Conservation (phyloP, 1,140 invertebrate species). For the Ephestia elutella region DNA sequence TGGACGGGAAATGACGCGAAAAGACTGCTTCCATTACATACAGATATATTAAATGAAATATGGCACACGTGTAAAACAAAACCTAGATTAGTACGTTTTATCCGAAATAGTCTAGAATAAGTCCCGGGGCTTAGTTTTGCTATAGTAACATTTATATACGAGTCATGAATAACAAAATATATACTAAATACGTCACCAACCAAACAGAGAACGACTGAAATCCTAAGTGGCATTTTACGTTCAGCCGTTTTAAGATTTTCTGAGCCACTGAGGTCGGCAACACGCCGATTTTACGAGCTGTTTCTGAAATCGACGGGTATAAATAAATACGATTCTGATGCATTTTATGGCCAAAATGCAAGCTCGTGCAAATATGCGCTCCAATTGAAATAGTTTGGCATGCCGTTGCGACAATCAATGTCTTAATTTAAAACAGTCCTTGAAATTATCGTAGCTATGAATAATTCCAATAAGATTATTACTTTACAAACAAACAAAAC, state of each 20-base stretch:
- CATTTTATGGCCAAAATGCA: slow-evolving; percentile 44
- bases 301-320: slow-evolving; percentile 54
- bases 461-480: too few species aligned
- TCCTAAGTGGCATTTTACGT: slow-evolving; percentile 39
- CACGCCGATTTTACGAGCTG: slow-evolving; percentile 50
- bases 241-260: slow-evolving; percentile 29
- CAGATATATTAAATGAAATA: too few species aligned
- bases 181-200: not conserved
- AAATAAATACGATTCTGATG: slow-evolving; percentile 62
- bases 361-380: slow-evolving; percentile 27
- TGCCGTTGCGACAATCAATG: slow-evolving; percentile 18
- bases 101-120: too few species aligned
- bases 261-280: slow-evolving; percentile 29
- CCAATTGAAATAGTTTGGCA: slow-evolving; percentile 19
- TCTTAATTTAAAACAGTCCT: slow-evolving; percentile 6
- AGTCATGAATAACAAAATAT: not conserved
- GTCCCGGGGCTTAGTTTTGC: too few species aligned
- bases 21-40: too few species aligned
- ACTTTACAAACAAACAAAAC: too few species aligned
- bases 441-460: too few species aligned
- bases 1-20: too few species aligned
- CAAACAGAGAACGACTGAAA: slow-evolving; percentile 23
- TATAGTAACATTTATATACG: not conserved
- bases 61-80: too few species aligned
- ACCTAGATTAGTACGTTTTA: too few species aligned